phyloP scores from a whole-genome alignment of 2,797 vertebrate genomes.

The Cuniculus paca region DNA sequence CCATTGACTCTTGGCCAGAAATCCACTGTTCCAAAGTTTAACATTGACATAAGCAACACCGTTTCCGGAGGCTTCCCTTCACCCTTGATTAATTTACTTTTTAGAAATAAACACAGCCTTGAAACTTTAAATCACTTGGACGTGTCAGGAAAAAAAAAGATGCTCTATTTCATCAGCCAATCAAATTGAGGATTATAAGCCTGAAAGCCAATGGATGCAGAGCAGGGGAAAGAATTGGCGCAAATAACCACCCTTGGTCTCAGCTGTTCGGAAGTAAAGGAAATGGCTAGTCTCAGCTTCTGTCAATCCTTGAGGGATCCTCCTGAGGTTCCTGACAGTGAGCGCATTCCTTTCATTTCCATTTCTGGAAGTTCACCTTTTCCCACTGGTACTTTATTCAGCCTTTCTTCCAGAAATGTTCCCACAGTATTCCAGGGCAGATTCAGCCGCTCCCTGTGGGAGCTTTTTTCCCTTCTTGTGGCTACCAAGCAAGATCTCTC shows the following conservation, averaged over 20 bases:
- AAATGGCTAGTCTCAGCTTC: background rate
- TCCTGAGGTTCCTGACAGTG: slow-evolving; percentile 48
- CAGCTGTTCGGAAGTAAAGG: background rate
- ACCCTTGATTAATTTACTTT: accelerated
- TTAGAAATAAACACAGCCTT: background rate
- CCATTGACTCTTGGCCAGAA: background rate
- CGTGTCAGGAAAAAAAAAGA: background rate
- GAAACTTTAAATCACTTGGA: background rate
- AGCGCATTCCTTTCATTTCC: slow-evolving; percentile 23
- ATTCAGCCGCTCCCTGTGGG: background rate
- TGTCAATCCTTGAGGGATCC: background rate
- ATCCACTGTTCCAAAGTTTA: background rate
- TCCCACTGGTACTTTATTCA: background rate
- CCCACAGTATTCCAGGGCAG: background rate
- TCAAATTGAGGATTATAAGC: slow-evolving; percentile 36
- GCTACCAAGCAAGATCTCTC: background rate
- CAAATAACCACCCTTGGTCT: slow-evolving; percentile 67
- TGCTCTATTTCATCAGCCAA: slow-evolving; percentile 19
- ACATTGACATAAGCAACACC: background rate
- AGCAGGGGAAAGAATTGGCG: slow-evolving; percentile 61
- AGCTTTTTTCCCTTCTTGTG: background rate
- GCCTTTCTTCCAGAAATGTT: background rate
- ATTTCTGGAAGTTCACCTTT: background rate
- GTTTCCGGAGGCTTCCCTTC: background rate
- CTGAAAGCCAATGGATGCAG: slow-evolving; percentile 60